A percentile compares a stretch with the other conserved stretches of the same genome.
Conservation (phyloP, 2,797 vertebrate species). For the Enteromius afrohamiltoni region DNA sequence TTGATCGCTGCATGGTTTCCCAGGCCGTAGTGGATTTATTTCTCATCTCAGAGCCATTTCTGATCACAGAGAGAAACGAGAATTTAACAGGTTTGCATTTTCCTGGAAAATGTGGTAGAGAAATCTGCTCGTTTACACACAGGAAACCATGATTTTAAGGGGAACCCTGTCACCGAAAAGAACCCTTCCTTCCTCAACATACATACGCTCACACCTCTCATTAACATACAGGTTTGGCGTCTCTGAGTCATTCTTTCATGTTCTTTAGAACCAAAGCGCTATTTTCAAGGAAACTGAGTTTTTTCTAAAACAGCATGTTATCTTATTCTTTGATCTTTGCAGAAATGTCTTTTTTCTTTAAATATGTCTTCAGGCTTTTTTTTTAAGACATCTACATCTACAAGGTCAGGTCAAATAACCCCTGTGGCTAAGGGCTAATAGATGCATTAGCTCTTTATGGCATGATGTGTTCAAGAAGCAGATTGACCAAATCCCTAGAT, state of each 20-base stretch:
- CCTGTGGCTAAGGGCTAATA: background rate
- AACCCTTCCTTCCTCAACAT: conserved; percentile 2
- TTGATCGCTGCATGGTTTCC: conserved; percentile 43
- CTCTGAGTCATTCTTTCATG: conserved; percentile 19
- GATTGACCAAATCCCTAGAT: conserved; percentile 5
- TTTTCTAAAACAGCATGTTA: background rate
- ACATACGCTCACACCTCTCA: background rate
- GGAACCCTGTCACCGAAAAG: conserved; percentile 23
- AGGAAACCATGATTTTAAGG: conserved; percentile 27
- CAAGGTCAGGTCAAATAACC: conserved; percentile 9
- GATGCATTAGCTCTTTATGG: conserved; percentile 18
- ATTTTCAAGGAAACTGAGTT: background rate
- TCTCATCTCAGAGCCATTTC: conserved; percentile 45
- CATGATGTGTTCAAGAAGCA: conserved; percentile 14
- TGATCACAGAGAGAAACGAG: conserved; percentile 44
- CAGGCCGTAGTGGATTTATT: conserved; percentile 37
- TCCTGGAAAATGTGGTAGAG: conserved; percentile 39
- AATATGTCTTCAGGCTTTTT: background rate
- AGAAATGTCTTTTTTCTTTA: background rate
- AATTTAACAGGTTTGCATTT: conserved; percentile 37
- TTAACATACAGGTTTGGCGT: background rate
- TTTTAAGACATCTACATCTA: background rate
- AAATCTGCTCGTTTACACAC: conserved; percentile 14
- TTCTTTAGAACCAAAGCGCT: background rate
- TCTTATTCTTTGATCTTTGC: background rate